Percentiles rank a stretch among this genome's conserved stretches.
Conservation (phyloP, 2,797 vertebrate species). For the Spinus pinus region DNA sequence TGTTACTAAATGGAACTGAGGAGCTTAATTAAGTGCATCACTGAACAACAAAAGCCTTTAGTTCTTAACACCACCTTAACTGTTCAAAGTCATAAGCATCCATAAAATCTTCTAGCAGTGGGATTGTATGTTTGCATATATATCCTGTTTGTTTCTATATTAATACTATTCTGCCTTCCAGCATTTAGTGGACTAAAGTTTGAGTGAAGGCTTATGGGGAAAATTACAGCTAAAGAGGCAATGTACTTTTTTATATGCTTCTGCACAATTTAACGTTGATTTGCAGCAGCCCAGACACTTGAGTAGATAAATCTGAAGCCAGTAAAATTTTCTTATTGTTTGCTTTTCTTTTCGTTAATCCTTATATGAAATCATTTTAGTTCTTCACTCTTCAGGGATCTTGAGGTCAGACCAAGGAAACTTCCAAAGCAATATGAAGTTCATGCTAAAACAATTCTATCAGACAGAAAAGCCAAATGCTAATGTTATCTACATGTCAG, state of each 20-base stretch:
- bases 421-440: neutral
- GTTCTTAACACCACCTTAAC: neutral
- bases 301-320: neutral
- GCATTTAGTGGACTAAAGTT: neutral
- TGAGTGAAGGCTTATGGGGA: neutral
- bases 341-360: neutral
- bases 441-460: slow-evolving; percentile 1
- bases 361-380: slow-evolving; percentile 6
- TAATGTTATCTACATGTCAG: slow-evolving; percentile 20
- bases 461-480: neutral
- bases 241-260: neutral
- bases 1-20: neutral
- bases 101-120: neutral
- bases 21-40: neutral
- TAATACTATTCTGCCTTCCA: neutral
- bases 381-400: neutral
- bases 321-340: neutral
- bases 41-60: neutral
- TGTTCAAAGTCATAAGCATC: neutral
- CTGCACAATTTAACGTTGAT: slow-evolving; percentile 4
- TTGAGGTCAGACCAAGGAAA: neutral
- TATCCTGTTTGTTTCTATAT: neutral
- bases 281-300: neutral
- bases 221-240: neutral
- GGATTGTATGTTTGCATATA: neutral